These are phyloP conservation scores for Embiotoca jacksoni DNA, from an alignment of 2,113 vertebrate species.

Conservation along the genomic window DNA sequence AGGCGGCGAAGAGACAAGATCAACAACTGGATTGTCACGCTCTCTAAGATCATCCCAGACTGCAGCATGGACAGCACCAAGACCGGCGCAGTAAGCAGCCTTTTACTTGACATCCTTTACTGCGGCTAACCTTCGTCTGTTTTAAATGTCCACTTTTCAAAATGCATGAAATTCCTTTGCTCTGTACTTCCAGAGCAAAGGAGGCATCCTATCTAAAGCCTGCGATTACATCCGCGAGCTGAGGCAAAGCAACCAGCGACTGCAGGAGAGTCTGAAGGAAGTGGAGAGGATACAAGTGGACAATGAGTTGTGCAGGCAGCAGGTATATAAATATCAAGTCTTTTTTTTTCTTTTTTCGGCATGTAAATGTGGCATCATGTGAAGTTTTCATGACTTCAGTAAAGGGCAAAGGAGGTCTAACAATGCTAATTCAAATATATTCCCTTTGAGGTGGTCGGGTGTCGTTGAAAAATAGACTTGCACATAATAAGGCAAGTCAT, in stretches of 20 bases:
- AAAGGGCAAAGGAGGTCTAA: constrained; percentile 43
- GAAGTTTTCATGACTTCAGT: constrained; percentile 30
- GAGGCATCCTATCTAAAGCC: constrained; percentile 94
- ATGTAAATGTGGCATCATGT: constrained; percentile 28
- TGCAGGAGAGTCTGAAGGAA: constrained; percentile 91
- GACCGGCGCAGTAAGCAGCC: constrained; percentile 86
- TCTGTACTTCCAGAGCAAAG: constrained; percentile 87
- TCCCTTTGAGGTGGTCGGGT: constrained; percentile 46
- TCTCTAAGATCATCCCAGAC: constrained; percentile 95
- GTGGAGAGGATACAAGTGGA: constrained; percentile 91
- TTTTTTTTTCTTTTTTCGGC: neutral
- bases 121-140: neutral
- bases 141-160: neutral
- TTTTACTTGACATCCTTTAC: neutral
- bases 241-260: constrained; percentile 89
- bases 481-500: constrained; percentile 38
- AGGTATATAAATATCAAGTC: constrained; percentile 84
- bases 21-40: constrained; percentile 95
- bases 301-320: constrained; percentile 90
- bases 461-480: constrained; percentile 49
- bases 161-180: neutral
- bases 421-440: constrained; percentile 60
- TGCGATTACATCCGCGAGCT: constrained; percentile 94
- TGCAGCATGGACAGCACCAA: constrained; percentile 92
- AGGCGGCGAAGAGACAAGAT: constrained; percentile 93